These are phyloP conservation scores for Mobula hypostoma DNA, from an alignment of 2,113 vertebrate genomes.

Conservation along the genomic window DNA sequence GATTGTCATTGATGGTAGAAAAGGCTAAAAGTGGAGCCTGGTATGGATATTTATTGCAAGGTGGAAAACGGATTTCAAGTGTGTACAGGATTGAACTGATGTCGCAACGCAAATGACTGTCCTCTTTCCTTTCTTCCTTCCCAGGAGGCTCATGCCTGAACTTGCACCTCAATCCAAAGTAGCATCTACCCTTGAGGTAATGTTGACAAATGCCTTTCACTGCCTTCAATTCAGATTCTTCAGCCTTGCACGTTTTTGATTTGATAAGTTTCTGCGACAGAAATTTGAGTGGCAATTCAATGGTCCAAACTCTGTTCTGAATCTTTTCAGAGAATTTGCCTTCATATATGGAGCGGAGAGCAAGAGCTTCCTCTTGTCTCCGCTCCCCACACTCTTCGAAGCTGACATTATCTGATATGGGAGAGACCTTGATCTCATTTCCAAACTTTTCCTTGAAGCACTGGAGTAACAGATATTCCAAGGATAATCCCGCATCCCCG, in stretches of 20 bases:
- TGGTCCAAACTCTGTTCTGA: constrained; percentile 77
- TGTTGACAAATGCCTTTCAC: constrained; percentile 66
- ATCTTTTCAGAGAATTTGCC: constrained; percentile 87
- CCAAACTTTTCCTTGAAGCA: constrained; percentile 74
- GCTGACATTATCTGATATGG: constrained; percentile 49
- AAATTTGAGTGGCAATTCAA: constrained; percentile 67
- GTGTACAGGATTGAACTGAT: constrained; percentile 58
- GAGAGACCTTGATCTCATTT: constrained; percentile 54
- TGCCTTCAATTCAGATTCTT: constrained; percentile 43
- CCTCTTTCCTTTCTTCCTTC: constrained; percentile 42
- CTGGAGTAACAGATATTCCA: constrained; percentile 75
- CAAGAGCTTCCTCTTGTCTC: constrained; percentile 81
- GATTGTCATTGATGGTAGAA: constrained; percentile 74
- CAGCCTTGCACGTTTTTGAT: constrained; percentile 45
- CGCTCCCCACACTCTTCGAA: constrained; percentile 72
- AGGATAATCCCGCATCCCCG: constrained; percentile 78
- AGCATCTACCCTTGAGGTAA: constrained; percentile 77
- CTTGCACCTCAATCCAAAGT: constrained; percentile 77
- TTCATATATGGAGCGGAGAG: constrained; percentile 81
- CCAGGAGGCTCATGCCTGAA: constrained; percentile 75
- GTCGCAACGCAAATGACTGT: constrained; percentile 38
- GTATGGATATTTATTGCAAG: constrained; percentile 78
- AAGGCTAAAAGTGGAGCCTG: constrained; percentile 85
- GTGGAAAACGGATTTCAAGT: constrained; percentile 83
- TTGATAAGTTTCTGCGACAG: constrained; percentile 49